These are phyloP conservation scores for Protodeltote pygarga DNA, from an alignment of 2,888 invertebrate genomes.

Conservation along the genomic window DNA sequence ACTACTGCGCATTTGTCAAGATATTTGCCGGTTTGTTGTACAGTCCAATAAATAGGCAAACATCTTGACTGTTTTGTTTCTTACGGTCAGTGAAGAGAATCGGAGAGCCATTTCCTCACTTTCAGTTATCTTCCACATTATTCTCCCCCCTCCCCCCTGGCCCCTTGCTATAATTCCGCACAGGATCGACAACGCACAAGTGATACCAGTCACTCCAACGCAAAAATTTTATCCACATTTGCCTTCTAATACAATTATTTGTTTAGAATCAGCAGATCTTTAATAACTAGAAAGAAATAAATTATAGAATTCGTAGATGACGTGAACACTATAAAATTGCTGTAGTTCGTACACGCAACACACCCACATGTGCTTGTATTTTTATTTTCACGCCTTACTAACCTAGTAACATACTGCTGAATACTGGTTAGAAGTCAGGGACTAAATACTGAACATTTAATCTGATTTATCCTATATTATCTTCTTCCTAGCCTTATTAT, in stretches of 20 bases:
- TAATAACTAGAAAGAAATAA: constrained; percentile 45
- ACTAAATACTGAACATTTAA: too few relatives aligned
- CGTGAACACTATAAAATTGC: constrained; percentile 30
- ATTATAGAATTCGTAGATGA: constrained; percentile 46
- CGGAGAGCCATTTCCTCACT: too few relatives aligned
- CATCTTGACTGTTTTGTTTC: neutral
- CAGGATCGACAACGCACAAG: too few relatives aligned
- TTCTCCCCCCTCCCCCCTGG: neutral
- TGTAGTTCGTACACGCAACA: constrained; percentile 28
- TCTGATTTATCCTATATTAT: too few relatives aligned
- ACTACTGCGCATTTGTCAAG: too few relatives aligned
- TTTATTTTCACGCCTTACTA: constrained; percentile 16
- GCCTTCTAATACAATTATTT: constrained; percentile 7
- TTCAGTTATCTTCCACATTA: neutral
- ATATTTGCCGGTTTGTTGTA: too few relatives aligned
- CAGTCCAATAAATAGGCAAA: too few relatives aligned
- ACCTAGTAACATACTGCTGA: constrained; percentile 10
- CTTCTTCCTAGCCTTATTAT: too few relatives aligned
- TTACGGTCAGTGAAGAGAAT: too few relatives aligned
- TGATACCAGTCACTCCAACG: too few relatives aligned
- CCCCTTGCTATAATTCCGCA: neutral
- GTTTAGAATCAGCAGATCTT: constrained; percentile 11
- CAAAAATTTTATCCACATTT: constrained; percentile 10
- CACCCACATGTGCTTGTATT: constrained; percentile 27
- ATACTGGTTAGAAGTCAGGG: too few relatives aligned